Evolutionary conservation across 2,113 vertebrate species (phyloP), one percentile per base, ranked within the genome.

Genomic region (Crotophaga sulcirostris): DNA sequence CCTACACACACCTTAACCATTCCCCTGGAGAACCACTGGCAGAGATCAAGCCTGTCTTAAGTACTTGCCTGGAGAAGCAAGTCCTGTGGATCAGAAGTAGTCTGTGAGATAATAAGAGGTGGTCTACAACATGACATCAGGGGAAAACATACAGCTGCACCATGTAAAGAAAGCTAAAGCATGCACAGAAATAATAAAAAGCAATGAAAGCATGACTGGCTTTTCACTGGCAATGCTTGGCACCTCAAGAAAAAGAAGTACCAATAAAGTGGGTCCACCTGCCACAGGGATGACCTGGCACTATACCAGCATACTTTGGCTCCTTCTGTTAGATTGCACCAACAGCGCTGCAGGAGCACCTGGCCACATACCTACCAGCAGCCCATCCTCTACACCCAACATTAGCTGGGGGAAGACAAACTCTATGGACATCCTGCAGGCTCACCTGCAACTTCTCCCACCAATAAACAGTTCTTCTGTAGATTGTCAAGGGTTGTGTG

Each of bases 401-500:
- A 8, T n/a, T 42, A 59, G 6, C 16, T 54, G 29, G 7, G 26
- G 54, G 23, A 81, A 47, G n/a, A 24, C 4, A 69, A 79, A 84
- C 6, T 51, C 19, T 10, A 1, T 14, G 18, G 25, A 60, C 5
- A 11, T 38, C 20, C 28, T 1, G 1, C 14, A 72, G 47, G 13
- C 13, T 81, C 9, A 58, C 4, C 4, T 68, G 59, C 17, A 38
- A 14, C 5, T 34, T 44, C 49, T 73, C 16, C 31, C 15, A 38
- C 34, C 33, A 16, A 16, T 8, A 56, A 23, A 60, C 2, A 25
- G 4, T 7, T 36, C 13, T 68, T 52, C 10, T 28, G 9, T 16
- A 24, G 31, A 68, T 6, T 45, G 28, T 21, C 18, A 28, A n/a
- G 45, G 10, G 12, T 49, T 51, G 19, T 1, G 1, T 52, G 38